Base-by-base conservation (phyloP, 2,888 invertebrate genomes). In the Eupeodes latifasciatus region DNA sequence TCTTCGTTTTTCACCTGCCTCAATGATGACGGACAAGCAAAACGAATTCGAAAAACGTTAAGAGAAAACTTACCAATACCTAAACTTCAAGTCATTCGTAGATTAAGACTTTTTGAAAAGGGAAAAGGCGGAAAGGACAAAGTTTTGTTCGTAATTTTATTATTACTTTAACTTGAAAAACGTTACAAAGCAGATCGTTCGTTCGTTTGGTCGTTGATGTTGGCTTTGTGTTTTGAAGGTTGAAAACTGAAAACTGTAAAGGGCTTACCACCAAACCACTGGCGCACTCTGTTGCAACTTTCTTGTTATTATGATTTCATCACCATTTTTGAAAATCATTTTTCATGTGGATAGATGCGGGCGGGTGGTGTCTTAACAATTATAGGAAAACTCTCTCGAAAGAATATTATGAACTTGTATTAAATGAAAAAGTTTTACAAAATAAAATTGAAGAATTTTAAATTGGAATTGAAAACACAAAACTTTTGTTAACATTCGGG, bases 141-240 rank as follows among this genome's bases (percentile, higher is more conserved):
- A 87, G 76, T 87, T 87, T 66, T 75, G n/a, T 59, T 51, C 12
- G 59, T 79, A 75, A 86, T 77, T 74, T 55, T 78, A 82, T 79
- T 83, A 80, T 61, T 74, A 80, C 64, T 83, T 83, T 40, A 66
- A 79, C 59, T 64, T 59, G 71, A 47, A 69, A 62, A 55, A 59
- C 44, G 71, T 57, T 57, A 72, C 44, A 27, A 47, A 57, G 71
- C 44, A 59, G 69, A 78, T 74, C 64, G 67, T 79, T 75, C 27
- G 3, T 27, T 3, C 27, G 27, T 27, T 27, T 27, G 3, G 27
- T 27, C 2, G 27, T 27, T 27, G 27, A 27, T 27, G 27, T 27
- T 27, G 27, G 27, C 27, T 27, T 27, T 27, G 27, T 27, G 27
- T 27, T 57, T 27, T 59, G 72, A 59, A 14, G 59, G 14, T 5